Evolutionary conservation across 2,113 vertebrate species (phyloP), one percentile per base, ranked within the genome.

Genomic region (Barnardius zonarius): DNA sequence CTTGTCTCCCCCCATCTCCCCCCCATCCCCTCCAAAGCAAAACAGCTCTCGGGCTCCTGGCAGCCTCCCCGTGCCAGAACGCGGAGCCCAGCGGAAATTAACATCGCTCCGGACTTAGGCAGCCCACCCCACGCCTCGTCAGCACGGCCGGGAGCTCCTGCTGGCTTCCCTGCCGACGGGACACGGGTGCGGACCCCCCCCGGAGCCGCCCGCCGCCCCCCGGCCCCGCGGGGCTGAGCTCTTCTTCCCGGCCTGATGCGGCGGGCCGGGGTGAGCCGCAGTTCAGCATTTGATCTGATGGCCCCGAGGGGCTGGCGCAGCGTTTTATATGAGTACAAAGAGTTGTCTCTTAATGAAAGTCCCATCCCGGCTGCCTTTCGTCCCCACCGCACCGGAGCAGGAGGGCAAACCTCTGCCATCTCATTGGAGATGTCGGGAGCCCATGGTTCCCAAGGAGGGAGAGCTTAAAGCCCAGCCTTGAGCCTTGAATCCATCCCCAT

Each of bases 231-330:
- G 94, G 96, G 87, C 90, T 69, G 31, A 52, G 86, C 64, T 54
- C 90, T 90, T 75, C 91, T 95, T 88, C 85, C 90, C 10, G 1
- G 72, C 79, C 88, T 94, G 91, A 93, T 95, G 83, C 25, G 35
- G 79, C 7, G 66, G 91, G 90, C 54, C 1, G 86, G 95, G 97
- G 96, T 97, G 95, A 97, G 91, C 78, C 0, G 3, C 86, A 97
- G 97, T 97, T 97, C 96, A 97, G 76, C 83, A 90, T 96, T 97
- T 97, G 96, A 95, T 97, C 92, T 95, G 85, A 77, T 1, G 13
- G 96, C 96, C 93, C 74, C 20, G 5, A 76, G 66, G 92, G 95
- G 68, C 82, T 84, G 64, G 69, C 5, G 75, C 95, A 69, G 94
- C 85, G 2, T 84, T 95, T 94, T 88, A 91, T 94, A 84, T 17